phyloP scores from a whole-genome alignment of 2,113 vertebrate genomes.

The Forbesichthys agassizii region DNA sequence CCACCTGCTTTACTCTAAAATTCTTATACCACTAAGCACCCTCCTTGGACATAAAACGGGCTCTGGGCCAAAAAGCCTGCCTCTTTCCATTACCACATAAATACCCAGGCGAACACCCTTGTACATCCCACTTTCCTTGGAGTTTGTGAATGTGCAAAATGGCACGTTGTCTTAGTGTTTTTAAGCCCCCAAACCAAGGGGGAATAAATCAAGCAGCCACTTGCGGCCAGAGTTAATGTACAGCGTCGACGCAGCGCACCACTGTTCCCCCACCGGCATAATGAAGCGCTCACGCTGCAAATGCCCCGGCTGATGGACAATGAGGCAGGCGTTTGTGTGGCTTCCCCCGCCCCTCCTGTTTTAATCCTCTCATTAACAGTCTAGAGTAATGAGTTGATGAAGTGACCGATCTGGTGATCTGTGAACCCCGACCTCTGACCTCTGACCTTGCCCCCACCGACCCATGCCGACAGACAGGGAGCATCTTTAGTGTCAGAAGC shows the following conservation, averaged over 20 bases:
- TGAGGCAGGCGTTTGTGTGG: slow-evolving; percentile 6
- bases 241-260: neutral
- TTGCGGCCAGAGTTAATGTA: neutral
- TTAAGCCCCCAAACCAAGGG: no score
- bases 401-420: slow-evolving; percentile 70
- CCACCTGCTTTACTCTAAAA: slow-evolving; percentile 40
- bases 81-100: slow-evolving; percentile 36
- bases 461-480: slow-evolving; percentile 62
- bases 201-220: no score
- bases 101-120: slow-evolving; percentile 20
- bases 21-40: slow-evolving; percentile 26
- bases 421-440: slow-evolving; percentile 61
- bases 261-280: neutral
- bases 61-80: slow-evolving; percentile 3
- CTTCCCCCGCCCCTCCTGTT: slow-evolving; percentile 50
- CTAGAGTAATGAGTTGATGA: slow-evolving; percentile 74
- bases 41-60: slow-evolving; percentile 28
- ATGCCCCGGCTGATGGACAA: slow-evolving; percentile 10
- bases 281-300: neutral
- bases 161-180: no score
- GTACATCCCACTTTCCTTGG: no score
- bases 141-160: no score
- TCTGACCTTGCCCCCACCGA: slow-evolving; percentile 51
- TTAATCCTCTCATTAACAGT: slow-evolving; percentile 76
- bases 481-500: slow-evolving; percentile 59